Evolutionary conservation across 2,888 invertebrate species (phyloP).

Genomic region (Trachelus stipa): DNA sequence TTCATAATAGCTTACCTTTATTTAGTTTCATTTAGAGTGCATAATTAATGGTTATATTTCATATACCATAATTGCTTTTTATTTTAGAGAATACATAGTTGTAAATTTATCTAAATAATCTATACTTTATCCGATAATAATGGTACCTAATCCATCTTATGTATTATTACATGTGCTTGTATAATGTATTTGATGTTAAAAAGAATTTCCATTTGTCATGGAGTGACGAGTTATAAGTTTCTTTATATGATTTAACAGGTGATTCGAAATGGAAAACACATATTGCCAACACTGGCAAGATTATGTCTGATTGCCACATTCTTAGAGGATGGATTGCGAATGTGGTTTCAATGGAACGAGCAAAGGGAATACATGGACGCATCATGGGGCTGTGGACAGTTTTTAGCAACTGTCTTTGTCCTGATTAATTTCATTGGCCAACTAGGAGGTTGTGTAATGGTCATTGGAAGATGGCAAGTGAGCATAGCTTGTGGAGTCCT

Average conservation of each 20-base stretch:
- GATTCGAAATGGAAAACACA: constrained; percentile 89
- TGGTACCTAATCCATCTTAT: not conserved
- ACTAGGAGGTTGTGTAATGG: constrained; percentile 96
- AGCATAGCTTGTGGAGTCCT: constrained; percentile 91
- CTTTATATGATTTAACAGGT: constrained; percentile 72
- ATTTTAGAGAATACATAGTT: not conserved
- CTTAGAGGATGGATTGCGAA: constrained; percentile 97
- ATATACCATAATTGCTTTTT: not conserved
- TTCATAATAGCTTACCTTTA: not conserved
- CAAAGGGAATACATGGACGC: constrained; percentile 98
- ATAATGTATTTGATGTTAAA: not conserved
- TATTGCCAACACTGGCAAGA: constrained; percentile 95
- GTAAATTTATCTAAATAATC: not conserved
- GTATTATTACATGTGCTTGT: not conserved
- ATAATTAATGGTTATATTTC: not conserved
- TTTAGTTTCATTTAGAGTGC: not conserved
- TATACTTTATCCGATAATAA: not conserved
- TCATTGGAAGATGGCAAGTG: constrained; percentile 91
- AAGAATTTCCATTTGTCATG: not conserved
- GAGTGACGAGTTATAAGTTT: not conserved
- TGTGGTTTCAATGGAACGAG: constrained; percentile 99
- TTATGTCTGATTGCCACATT: constrained; percentile 98
- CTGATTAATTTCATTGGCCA: constrained; percentile 96
- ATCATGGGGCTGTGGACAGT: constrained; percentile 96
- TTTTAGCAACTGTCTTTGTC: constrained; percentile 95